Conservation (phyloP, 2,797 vertebrate species). For the Aulostomus chinensis region DNA sequence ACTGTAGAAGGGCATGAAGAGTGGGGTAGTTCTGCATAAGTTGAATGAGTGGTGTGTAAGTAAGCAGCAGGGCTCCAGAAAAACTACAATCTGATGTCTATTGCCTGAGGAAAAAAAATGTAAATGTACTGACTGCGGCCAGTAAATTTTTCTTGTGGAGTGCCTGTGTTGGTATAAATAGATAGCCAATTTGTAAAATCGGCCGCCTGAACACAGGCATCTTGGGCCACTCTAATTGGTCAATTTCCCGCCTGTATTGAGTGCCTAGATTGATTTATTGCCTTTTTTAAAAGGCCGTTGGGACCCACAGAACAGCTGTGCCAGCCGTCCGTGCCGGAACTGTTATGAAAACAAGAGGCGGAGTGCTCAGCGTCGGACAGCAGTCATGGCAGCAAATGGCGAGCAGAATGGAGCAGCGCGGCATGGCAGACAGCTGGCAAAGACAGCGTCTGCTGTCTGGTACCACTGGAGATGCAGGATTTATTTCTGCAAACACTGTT, state of each 20-base stretch:
- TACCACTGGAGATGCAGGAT: slow-evolving; percentile 73
- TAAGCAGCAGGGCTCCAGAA: slow-evolving; percentile 57
- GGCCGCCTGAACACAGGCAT: slow-evolving; percentile 85
- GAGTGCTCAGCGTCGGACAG: slow-evolving; percentile 71
- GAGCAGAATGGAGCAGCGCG: slow-evolving; percentile 64
- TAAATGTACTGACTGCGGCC: slow-evolving; percentile 74
- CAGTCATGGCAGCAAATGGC: slow-evolving; percentile 62
- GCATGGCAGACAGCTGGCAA: slow-evolving; percentile 79
- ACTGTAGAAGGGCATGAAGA: slow-evolving; percentile 38
- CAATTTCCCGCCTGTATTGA: slow-evolving; percentile 88
- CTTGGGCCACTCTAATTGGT: slow-evolving; percentile 88
- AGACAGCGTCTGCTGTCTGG: slow-evolving; percentile 76
- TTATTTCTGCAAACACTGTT: slow-evolving; percentile 77
- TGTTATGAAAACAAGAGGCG: slow-evolving; percentile 82
- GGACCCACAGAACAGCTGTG: slow-evolving; percentile 83
- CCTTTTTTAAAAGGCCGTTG: slow-evolving; percentile 85
- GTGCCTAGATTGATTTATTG: slow-evolving; percentile 89
- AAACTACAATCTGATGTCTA: slow-evolving; percentile 46
- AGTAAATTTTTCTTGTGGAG: slow-evolving; percentile 69
- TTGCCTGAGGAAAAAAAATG: slow-evolving; percentile 40
- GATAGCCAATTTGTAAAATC: slow-evolving; percentile 87
- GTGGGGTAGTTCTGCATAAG: slow-evolving; percentile 18
- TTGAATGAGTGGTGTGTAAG: slow-evolving; percentile 57
- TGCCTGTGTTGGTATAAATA: slow-evolving; percentile 83
- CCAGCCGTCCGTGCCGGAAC: slow-evolving; percentile 76